Conservation (phyloP, 2,888 invertebrate species). For the Aethes cnicana region DNA sequence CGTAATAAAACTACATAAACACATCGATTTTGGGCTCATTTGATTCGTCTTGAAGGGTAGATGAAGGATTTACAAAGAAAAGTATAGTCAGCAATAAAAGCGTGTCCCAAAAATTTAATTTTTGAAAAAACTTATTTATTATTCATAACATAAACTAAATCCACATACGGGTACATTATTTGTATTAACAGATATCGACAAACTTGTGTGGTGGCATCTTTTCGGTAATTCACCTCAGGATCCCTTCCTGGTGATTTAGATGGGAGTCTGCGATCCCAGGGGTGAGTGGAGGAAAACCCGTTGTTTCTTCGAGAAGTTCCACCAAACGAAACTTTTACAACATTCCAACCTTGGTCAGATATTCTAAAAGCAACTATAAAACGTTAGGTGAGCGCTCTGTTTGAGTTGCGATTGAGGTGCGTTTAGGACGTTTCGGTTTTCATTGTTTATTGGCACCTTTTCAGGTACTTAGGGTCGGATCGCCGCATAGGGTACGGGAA, state of each 20-base stretch:
- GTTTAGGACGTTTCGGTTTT: constrained; percentile 42
- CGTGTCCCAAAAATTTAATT: too few relatives aligned
- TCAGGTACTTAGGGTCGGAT: constrained; percentile 74
- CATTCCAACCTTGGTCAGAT: constrained; percentile 37
- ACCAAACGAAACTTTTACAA: constrained; percentile 40
- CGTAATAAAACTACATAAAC: too few relatives aligned
- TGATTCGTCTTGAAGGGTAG: too few relatives aligned
- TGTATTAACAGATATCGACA: constrained; percentile 47
- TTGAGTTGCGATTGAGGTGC: constrained; percentile 31
- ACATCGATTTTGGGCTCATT: too few relatives aligned
- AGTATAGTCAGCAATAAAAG: too few relatives aligned
- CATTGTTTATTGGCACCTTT: constrained; percentile 74
- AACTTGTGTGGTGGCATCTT: constrained; percentile 59
- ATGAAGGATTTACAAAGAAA: too few relatives aligned
- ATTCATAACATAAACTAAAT: too few relatives aligned
- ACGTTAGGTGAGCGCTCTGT: constrained; percentile 30
- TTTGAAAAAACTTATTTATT: too few relatives aligned
- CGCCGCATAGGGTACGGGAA: constrained; percentile 59
- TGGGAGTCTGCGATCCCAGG: constrained; percentile 64
- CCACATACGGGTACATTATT: constrained; percentile 7
- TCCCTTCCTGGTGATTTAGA: constrained; percentile 74
- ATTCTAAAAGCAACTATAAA: constrained; percentile 36
- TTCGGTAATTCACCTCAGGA: constrained; percentile 71
- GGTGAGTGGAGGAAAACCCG: constrained; percentile 72
- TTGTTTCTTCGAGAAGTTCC: constrained; percentile 72